A percentile compares a stretch with the other conserved stretches of the same genome.
Evolutionary conservation across 1,140 invertebrate species (phyloP).

Genomic region (Drosophila prosaltans): DNA sequence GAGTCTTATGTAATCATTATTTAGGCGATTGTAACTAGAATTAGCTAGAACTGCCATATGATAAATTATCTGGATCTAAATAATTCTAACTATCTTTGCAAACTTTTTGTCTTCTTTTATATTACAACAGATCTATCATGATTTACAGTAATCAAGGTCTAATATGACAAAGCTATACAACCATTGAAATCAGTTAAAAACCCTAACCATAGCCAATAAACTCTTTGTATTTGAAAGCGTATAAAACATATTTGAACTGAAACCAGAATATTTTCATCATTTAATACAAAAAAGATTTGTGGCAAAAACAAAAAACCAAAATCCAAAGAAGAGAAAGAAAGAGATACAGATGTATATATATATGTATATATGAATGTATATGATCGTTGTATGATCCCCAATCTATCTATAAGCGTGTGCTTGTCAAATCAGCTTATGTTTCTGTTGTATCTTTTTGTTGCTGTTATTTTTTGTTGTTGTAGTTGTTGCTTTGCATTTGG

Average conservation of each 20-base stretch:
- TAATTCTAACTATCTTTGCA: too few relatives aligned
- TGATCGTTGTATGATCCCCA: conserved; percentile 20
- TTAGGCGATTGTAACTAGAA: background rate
- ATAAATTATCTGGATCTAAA: too few relatives aligned
- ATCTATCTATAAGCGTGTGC: conserved; percentile 44
- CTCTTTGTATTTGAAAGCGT: background rate
- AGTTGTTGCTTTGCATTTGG: conserved; percentile 28
- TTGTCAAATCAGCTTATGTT: conserved; percentile 66
- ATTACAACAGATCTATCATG: too few relatives aligned
- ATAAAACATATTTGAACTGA: background rate
- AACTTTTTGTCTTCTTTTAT: too few relatives aligned
- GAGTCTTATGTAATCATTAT: background rate
- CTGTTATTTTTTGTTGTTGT: conserved; percentile 15
- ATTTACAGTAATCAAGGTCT: too few relatives aligned
- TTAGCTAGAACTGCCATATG: background rate
- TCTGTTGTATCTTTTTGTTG: conserved; percentile 23
- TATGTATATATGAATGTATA: background rate
- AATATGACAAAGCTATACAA: background rate
- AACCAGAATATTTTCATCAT: conserved; percentile 11
- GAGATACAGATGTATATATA: conserved; percentile 1
- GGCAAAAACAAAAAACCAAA: conserved; percentile 7
- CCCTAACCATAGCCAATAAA: background rate
- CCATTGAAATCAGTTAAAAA: background rate
- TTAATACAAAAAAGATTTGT: background rate
- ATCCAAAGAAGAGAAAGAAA: conserved; percentile 13